phyloP scores from a whole-genome alignment of 2,888 invertebrate genomes.

The Trissolcus brochymenae region DNA sequence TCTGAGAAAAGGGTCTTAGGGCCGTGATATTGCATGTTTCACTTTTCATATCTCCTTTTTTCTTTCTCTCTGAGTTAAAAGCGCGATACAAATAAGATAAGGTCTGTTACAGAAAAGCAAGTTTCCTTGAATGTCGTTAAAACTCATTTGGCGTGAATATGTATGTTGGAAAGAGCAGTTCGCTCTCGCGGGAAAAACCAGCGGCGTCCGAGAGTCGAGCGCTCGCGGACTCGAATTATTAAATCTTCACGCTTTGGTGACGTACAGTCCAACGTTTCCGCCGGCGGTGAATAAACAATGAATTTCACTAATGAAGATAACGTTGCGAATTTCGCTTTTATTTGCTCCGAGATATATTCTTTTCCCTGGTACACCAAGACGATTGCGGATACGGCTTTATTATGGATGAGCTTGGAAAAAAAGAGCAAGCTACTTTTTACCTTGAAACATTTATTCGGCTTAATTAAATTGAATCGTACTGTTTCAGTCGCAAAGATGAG shows the following conservation, averaged over 20 bases:
- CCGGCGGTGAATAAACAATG: constrained; percentile 52
- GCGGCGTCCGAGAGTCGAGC: constrained; percentile 1
- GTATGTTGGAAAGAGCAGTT: constrained; percentile 43
- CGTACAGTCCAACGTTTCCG: constrained; percentile 52
- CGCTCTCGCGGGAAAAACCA: constrained; percentile 41
- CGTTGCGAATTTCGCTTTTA: constrained; percentile 44
- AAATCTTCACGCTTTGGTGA: constrained; percentile 72
- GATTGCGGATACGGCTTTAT: constrained; percentile 24
- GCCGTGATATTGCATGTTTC: constrained; percentile 21
- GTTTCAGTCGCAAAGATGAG: constrained; percentile 1
- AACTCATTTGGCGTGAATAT: constrained; percentile 49
- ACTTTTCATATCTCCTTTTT: constrained; percentile 31
- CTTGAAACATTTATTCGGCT: constrained; percentile 11
- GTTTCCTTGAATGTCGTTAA: constrained; percentile 52
- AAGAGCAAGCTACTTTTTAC: background rate
- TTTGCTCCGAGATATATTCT: constrained; percentile 29
- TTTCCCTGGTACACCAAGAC: constrained; percentile 11
- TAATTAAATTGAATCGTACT: constrained; percentile 13
- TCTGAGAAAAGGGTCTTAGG: no score
- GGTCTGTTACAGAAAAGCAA: constrained; percentile 45
- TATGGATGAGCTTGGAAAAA: constrained; percentile 21
- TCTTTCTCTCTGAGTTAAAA: constrained; percentile 27
- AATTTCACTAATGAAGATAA: constrained; percentile 52
- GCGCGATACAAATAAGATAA: constrained; percentile 43
- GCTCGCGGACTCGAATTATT: constrained; percentile 65